These are phyloP conservation scores for Rhinolophus sinicus DNA, from an alignment of 2,113 vertebrate species.

Conservation along the genomic window DNA sequence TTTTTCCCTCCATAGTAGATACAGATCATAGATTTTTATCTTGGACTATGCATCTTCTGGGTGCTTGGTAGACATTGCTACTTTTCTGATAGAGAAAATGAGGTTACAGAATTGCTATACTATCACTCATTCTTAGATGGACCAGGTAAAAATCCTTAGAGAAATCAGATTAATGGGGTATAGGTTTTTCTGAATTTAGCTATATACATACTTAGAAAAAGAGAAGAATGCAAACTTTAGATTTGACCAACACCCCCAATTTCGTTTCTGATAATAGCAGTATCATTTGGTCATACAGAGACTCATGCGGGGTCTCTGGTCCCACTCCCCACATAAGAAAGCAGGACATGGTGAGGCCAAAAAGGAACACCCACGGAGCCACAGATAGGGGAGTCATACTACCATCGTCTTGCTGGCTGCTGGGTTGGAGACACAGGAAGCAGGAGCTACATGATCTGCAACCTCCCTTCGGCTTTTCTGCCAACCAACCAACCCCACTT, in stretches of 20 bases:
- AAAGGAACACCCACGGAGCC: too few species aligned
- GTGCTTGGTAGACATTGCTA: conserved; percentile 32
- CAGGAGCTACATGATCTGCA: too few species aligned
- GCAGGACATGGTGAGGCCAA: too few species aligned
- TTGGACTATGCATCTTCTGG: conserved; percentile 19
- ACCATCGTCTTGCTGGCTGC: too few species aligned
- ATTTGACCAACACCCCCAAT: conserved; percentile 26
- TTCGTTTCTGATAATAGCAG: conserved; percentile 58
- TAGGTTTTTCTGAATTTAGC: conserved; percentile 66
- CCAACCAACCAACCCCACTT: too few species aligned
- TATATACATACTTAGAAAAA: conserved; percentile 46
- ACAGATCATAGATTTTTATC: conserved; percentile 61
- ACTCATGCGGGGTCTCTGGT: too few species aligned
- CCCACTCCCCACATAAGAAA: too few species aligned
- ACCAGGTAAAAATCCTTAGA: conserved; percentile 62
- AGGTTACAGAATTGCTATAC: conserved; percentile 61
- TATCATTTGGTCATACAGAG: neutral
- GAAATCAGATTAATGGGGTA: conserved; percentile 73
- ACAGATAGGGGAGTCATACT: too few species aligned
- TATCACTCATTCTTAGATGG: conserved; percentile 61
- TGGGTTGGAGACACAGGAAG: too few species aligned
- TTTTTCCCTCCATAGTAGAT: conserved; percentile 34
- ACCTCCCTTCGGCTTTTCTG: too few species aligned
- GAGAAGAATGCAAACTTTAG: conserved; percentile 60
- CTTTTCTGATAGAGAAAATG: conserved; percentile 67